Conservation (phyloP, 2,113 vertebrate genomes). For the Polyodon spathula region DNA sequence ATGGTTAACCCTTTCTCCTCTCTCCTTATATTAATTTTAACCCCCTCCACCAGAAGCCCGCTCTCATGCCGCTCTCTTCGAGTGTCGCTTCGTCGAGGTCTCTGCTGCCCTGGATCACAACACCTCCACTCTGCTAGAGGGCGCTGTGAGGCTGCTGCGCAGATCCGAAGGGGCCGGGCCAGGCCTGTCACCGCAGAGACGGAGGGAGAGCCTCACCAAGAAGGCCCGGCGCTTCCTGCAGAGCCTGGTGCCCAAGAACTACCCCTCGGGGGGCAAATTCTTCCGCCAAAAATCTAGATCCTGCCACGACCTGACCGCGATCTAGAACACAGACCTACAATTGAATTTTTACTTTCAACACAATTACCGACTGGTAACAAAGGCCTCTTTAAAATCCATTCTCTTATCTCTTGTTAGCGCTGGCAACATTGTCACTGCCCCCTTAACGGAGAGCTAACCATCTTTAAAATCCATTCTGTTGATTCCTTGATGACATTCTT, state of each 20-base stretch:
- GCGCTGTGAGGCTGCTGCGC: constrained; percentile 62
- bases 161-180: constrained; percentile 42
- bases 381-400: background rate
- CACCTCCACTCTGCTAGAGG: constrained; percentile 68
- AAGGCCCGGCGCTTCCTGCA: constrained; percentile 76
- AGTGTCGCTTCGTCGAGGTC: constrained; percentile 75
- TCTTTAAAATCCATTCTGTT: too few relatives aligned
- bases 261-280: constrained; percentile 56
- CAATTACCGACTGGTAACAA: background rate
- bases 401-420: too few relatives aligned
- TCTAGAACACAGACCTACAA: constrained; percentile 30
- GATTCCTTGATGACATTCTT: too few relatives aligned
- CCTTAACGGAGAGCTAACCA: too few relatives aligned
- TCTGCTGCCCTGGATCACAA: constrained; percentile 77
- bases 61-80: constrained; percentile 64
- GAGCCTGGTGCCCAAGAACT: constrained; percentile 64
- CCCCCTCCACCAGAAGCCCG: constrained; percentile 59
- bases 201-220: constrained; percentile 71
- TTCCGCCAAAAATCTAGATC: constrained; percentile 78
- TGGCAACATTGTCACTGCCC: too few relatives aligned
- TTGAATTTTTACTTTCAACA: too few relatives aligned
- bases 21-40: background rate
- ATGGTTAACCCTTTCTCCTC: background rate
- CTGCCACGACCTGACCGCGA: constrained; percentile 72
- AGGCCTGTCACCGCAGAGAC: constrained; percentile 37